Evolutionary conservation across 2,888 invertebrate genomes (phyloP).

Genomic region (Pristionchus maxplancki): DNA sequence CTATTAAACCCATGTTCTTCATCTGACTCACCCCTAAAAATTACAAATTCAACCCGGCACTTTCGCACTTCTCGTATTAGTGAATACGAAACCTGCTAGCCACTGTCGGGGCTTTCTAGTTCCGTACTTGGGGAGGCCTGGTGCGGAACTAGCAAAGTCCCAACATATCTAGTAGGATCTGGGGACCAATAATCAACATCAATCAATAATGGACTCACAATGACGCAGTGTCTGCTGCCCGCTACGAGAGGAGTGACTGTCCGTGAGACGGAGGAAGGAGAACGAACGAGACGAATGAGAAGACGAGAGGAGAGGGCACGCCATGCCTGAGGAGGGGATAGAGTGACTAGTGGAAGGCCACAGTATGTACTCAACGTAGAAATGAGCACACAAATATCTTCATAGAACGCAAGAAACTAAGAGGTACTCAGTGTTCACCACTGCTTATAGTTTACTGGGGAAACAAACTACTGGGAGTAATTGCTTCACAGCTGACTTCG

Average conservation of each 20-base stretch:
- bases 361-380: too few species aligned
- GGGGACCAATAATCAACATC: neutral
- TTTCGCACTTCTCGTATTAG: neutral
- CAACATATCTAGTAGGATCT: neutral
- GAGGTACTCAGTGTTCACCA: too few species aligned
- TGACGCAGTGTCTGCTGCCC: conserved; percentile 63
- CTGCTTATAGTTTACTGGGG: too few species aligned
- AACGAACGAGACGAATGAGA: conserved; percentile 66
- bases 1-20: too few species aligned
- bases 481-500: too few species aligned
- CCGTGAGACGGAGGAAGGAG: conserved; percentile 66
- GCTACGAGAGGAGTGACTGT: conserved; percentile 72
- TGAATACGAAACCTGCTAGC: neutral
- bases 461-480: too few species aligned
- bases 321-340: conserved; percentile 31
- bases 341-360: neutral
- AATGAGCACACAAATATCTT: too few species aligned
- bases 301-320: conserved; percentile 50
- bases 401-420: too few species aligned
- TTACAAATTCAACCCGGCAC: neutral
- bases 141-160: too few species aligned
- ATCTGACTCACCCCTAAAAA: neutral
- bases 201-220: conserved; percentile 50
- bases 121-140: too few species aligned
- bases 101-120: too few species aligned